These are phyloP conservation scores for Hyperoplus lanceolatus DNA, from an alignment of 2,797 vertebrate species.

Conservation along the genomic window DNA sequence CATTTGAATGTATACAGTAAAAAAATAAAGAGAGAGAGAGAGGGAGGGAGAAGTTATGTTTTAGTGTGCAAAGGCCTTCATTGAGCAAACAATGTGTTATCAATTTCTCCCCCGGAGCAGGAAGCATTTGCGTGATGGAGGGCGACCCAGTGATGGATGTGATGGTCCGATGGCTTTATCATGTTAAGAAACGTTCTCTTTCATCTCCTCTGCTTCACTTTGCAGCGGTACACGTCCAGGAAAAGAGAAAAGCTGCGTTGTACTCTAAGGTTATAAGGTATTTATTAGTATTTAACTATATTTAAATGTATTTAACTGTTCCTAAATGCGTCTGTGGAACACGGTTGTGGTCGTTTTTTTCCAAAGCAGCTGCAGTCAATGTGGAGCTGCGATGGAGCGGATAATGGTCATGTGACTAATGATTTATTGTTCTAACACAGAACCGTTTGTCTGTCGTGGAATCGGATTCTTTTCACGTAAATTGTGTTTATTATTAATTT, in stretches of 20 bases:
- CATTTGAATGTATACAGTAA: constrained; percentile 20
- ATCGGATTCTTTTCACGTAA: neutral
- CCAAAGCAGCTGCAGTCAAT: constrained; percentile 22
- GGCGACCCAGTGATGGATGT: constrained; percentile 75
- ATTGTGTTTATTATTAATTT: neutral
- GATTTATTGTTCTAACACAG: constrained; percentile 24
- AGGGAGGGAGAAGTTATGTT: neutral
- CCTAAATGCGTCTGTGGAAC: constrained; percentile 22
- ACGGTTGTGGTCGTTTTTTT: constrained; percentile 25
- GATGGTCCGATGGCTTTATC: constrained; percentile 83
- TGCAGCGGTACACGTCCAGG: constrained; percentile 6
- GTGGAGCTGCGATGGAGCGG: constrained; percentile 38
- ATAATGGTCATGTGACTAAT: constrained; percentile 38
- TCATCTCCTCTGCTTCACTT: constrained; percentile 60
- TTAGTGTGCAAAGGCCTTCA: constrained; percentile 32
- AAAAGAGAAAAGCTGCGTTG: neutral
- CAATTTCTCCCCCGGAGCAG: constrained; percentile 64
- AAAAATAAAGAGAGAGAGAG: too few species aligned
- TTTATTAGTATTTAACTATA: too few species aligned
- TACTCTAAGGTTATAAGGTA: neutral
- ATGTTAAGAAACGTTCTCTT: constrained; percentile 65
- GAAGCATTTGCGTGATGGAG: constrained; percentile 62
- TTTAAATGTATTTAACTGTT: constrained; percentile 25
- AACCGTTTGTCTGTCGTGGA: constrained; percentile 24
- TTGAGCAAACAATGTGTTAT: constrained; percentile 76